Conservation (phyloP, 2,113 vertebrate species). For the Indri indri region DNA sequence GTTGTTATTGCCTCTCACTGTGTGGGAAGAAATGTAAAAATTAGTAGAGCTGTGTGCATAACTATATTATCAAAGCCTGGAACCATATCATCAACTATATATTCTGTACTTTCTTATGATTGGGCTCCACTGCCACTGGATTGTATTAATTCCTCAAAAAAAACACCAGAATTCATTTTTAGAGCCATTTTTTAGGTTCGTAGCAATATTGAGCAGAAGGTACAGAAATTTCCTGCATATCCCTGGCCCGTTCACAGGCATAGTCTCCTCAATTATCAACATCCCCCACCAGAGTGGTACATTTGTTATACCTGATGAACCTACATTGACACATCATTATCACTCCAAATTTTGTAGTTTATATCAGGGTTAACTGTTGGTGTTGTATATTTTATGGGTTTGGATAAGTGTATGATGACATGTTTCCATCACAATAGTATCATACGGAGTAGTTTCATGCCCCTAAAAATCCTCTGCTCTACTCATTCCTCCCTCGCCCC, state of each 20-base stretch:
- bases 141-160: not conserved
- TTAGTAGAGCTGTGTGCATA: not conserved
- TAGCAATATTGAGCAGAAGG: not conserved
- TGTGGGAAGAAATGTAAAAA: constrained; percentile 2
- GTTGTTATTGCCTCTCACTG: not conserved
- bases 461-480: not conserved
- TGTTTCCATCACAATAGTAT: not conserved
- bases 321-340: not conserved
- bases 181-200: not conserved
- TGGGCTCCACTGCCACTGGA: not conserved
- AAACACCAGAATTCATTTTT: not conserved
- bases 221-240: not conserved
- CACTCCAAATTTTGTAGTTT: not conserved
- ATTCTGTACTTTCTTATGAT: not conserved
- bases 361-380: not conserved
- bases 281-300: too few relatives aligned
- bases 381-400: not conserved
- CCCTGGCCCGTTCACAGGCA: not conserved
- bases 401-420: not conserved
- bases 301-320: not conserved
- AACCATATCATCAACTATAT: not conserved
- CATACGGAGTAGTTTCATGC: not conserved
- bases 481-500: not conserved
- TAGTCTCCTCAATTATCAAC: not conserved
- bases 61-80: not conserved